A percentile compares a stretch with the other conserved stretches of the same genome.
phyloP scores from a whole-genome alignment of 2,888 invertebrate species.

The Argyra leucocephala region DNA sequence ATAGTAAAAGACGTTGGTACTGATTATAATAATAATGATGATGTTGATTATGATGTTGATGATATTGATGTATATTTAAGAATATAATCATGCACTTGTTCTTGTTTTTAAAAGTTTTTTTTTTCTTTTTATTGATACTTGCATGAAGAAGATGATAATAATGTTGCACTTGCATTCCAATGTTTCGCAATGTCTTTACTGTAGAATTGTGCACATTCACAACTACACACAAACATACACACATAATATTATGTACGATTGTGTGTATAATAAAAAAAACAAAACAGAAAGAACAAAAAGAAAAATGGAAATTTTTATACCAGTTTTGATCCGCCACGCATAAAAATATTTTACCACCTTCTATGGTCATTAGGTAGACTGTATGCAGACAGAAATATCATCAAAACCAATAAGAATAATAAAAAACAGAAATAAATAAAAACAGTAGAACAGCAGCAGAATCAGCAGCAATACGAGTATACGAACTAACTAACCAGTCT shows the following conservation, averaged over 20 bases:
- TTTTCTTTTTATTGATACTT: not conserved
- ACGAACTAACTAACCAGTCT: too few species aligned
- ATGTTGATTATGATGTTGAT: not conserved
- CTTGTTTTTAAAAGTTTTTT: not conserved
- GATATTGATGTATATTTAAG: not conserved
- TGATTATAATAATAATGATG: not conserved
- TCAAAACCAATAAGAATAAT: not conserved
- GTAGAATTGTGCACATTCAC: too few species aligned
- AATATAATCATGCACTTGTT: not conserved
- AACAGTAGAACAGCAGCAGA: not conserved
- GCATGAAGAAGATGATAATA: not conserved
- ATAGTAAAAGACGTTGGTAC: too few species aligned
- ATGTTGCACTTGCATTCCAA: not conserved
- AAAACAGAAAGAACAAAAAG: not conserved
- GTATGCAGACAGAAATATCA: constrained; percentile 7
- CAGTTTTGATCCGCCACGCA: constrained; percentile 6
- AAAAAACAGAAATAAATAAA: too few species aligned
- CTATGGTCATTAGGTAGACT: constrained; percentile 9
- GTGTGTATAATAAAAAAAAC: not conserved
- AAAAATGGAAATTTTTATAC: not conserved
- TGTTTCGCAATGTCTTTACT: too few species aligned
- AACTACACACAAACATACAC: not conserved
- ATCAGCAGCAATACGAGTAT: too few species aligned
- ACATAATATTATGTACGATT: not conserved
- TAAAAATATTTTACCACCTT: constrained; percentile 7